These are phyloP conservation scores for Zaprionus bogoriensis DNA, from an alignment of 2,888 invertebrate genomes.

Conservation along the genomic window DNA sequence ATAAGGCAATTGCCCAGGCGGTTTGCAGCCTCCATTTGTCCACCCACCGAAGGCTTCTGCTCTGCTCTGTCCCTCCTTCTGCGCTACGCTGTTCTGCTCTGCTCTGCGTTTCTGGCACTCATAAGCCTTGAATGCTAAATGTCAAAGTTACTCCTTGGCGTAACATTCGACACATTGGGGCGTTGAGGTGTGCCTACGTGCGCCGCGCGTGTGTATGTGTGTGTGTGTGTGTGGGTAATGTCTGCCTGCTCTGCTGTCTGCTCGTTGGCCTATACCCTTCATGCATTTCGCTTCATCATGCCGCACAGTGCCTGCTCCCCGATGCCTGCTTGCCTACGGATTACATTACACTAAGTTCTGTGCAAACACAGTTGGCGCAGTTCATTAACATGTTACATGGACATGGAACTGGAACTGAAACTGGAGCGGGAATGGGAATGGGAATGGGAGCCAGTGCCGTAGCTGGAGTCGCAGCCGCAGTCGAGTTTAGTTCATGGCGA, in stretches of 20 bases:
- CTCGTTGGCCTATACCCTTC: slow-evolving; percentile 19
- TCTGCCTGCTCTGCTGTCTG: slow-evolving; percentile 13
- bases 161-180: slow-evolving; percentile 78
- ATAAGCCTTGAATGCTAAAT: slow-evolving; percentile 78
- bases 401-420: slow-evolving; percentile 46
- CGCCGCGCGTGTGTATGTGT: slow-evolving; percentile 1
- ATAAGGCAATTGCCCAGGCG: slow-evolving; percentile 78
- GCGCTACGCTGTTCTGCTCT: not conserved
- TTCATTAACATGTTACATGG: slow-evolving; percentile 80
- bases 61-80: not conserved
- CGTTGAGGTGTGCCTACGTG: slow-evolving; percentile 67
- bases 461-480: slow-evolving; percentile 12
- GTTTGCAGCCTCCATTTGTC: slow-evolving; percentile 33
- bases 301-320: slow-evolving; percentile 9
- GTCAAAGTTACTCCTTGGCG: slow-evolving; percentile 79
- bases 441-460: not conserved
- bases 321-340: slow-evolving; percentile 62
- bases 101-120: slow-evolving; percentile 60
- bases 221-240: slow-evolving; percentile 5
- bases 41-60: not conserved
- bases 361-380: slow-evolving; percentile 79
- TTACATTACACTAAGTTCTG: slow-evolving; percentile 76
- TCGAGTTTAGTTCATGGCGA: slow-evolving; percentile 57
- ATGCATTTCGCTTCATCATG: slow-evolving; percentile 13
- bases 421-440: slow-evolving; percentile 10